A percentile compares a stretch with the other conserved stretches of the same genome.
These are phyloP conservation scores for Corythaeola cristata DNA, from an alignment of 2,113 vertebrate species.

Conservation along the genomic window DNA sequence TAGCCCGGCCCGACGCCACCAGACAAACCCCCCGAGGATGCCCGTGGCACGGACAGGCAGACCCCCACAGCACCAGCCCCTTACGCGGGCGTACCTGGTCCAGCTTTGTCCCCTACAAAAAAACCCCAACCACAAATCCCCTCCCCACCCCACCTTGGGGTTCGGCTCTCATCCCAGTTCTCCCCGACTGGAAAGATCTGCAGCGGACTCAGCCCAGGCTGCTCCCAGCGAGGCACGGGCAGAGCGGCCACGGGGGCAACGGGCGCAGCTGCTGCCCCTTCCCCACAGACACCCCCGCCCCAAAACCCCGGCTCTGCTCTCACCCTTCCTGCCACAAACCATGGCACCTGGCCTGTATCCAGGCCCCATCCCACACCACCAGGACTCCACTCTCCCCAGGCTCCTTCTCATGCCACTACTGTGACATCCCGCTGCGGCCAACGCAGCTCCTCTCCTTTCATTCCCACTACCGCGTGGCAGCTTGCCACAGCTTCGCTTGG, in stretches of 20 bases:
- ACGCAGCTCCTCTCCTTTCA: background rate
- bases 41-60: too few relatives aligned
- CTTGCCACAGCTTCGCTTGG: background rate
- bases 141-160: slow-evolving; percentile 67
- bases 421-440: fast-evolving
- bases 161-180: background rate
- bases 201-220: background rate
- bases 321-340: background rate
- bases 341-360: background rate
- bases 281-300: too few relatives aligned
- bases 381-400: fast-evolving
- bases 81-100: too few relatives aligned
- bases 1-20: too few relatives aligned
- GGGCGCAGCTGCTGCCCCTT: background rate
- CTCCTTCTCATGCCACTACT: background rate
- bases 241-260: fast-evolving
- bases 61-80: too few relatives aligned
- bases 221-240: background rate
- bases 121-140: too few relatives aligned
- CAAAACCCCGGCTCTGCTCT: background rate
- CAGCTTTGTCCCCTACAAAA: too few relatives aligned
- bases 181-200: background rate
- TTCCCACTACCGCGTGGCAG: fast-evolving
- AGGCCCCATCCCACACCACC: background rate
- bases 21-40: too few relatives aligned